phyloP scores from a whole-genome alignment of 37 sponge, comb jelly and placozoan genomes.

The Cliona cf. orientalis region DNA sequence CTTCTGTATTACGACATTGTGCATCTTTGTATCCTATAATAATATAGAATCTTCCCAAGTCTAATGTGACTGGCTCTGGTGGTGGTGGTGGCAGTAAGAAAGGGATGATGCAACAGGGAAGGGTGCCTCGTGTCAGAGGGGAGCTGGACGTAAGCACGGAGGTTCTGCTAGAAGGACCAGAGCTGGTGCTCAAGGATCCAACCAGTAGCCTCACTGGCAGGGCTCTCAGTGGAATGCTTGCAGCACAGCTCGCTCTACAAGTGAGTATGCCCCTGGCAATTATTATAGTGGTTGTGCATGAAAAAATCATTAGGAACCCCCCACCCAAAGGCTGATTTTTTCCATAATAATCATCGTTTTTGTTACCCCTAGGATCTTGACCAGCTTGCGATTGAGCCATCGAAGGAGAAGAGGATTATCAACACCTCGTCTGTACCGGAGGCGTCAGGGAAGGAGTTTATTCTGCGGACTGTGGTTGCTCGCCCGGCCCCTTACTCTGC shows the following conservation, averaged over 20 bases:
- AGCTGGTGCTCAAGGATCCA: constrained; percentile 56
- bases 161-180: constrained; percentile 52
- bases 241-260: constrained; percentile 32
- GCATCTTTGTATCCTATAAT: no score
- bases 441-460: constrained; percentile 67
- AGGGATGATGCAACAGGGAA: not conserved
- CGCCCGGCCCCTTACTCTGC: constrained; percentile 45
- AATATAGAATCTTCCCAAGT: no score
- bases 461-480: constrained; percentile 53
- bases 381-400: not conserved
- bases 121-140: not conserved
- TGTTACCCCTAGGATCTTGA: constrained; percentile 26
- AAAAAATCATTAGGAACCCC: not conserved
- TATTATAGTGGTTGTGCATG: not conserved
- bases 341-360: not conserved
- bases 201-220: constrained; percentile 24
- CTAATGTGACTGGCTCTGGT: no score
- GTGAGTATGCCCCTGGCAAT: constrained; percentile 17
- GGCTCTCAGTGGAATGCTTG: constrained; percentile 72
- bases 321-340: not conserved
- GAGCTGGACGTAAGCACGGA: constrained; percentile 41
- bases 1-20: no score
- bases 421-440: constrained; percentile 42
- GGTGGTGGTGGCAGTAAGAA: no score
- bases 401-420: not conserved